phyloP scores from a whole-genome alignment of 2,113 vertebrate species.

The Pseudois nayaur region DNA sequence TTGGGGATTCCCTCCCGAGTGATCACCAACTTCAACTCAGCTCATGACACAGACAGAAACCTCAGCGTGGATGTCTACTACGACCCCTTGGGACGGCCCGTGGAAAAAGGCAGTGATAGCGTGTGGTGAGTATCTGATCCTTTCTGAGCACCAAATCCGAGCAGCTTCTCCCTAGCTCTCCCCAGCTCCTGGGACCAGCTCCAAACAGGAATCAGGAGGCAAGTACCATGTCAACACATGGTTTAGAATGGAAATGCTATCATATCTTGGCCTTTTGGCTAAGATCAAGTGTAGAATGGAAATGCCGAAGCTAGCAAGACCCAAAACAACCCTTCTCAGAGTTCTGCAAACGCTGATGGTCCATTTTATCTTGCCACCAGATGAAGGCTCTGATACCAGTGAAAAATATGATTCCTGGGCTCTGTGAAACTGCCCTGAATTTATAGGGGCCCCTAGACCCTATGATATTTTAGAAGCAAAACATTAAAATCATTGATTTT shows the following conservation, averaged over 20 bases:
- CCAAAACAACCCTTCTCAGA: accelerated
- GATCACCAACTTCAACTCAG: slow-evolving; percentile 85
- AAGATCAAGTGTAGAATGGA: background rate
- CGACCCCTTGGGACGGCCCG: slow-evolving; percentile 70
- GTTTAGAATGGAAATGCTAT: background rate
- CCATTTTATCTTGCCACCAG: background rate
- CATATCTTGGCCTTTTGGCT: background rate
- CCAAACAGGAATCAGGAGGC: background rate
- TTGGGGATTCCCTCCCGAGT: slow-evolving; percentile 83
- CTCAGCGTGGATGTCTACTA: slow-evolving; percentile 83
- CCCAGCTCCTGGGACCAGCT: background rate
- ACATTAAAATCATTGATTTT: background rate
- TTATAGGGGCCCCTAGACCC: background rate
- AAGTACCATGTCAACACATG: background rate
- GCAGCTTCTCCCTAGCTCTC: background rate
- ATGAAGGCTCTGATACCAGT: background rate
- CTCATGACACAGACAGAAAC: slow-evolving; percentile 82
- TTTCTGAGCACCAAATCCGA: background rate
- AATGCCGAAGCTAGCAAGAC: background rate
- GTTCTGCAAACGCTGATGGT: background rate
- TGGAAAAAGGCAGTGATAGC: slow-evolving; percentile 76
- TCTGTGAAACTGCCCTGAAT: background rate
- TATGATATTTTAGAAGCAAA: background rate
- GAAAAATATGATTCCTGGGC: background rate
- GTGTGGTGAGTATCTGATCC: slow-evolving; percentile 77